Base-by-base conservation (phyloP, 2,797 vertebrate species). In the Chelon auratus region DNA sequence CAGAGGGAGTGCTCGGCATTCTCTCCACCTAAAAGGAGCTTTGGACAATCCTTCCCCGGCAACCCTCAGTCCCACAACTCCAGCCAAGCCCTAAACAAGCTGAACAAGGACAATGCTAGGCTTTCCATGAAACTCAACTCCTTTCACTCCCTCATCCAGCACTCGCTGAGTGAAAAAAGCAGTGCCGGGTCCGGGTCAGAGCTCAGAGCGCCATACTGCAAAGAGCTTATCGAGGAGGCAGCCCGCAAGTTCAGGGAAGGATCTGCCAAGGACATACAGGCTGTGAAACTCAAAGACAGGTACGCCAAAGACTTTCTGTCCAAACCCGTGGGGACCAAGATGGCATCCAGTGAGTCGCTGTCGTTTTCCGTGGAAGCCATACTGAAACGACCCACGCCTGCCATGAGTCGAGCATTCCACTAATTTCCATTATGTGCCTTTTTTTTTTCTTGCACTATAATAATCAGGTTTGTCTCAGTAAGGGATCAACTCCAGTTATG, bases 311-410 rank as follows among this genome's bases (percentile, higher is more conserved):
- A 97, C 90, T 93, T 93, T 12, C 89, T 90, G 61, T 92, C 91
- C 55, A 97, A 97, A 84, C 94, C 97, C 24, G 80, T 91, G 62
- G 92, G 94, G 81, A 93, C 92, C 79, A 99, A 97, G 92, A 91
- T 95, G 87, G 87, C 93, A 0, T 42, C 95, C 56, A 77, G 88
- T 7, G 97, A 98, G 73, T 93, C 96, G 0, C 85, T 99, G 86
- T 96, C 97, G 0, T 99, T 99, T 92, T 99, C 98, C 0, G 98
- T 99, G 81, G 97, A 99, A 76, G 96, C 98, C 83, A 99, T 99
- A 77, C 95, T 99, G 78, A 99, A 98, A 72, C 90, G 96, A 76
- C 96, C 96, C 13, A 89, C 95, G 0, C 94, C 95, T 14, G 90
- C 95, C 51, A 77, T 96, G 89, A 94, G 94, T 78, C 95, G 93